These are phyloP conservation scores for Mactra quadrangularis DNA, from an alignment of 1,140 invertebrate species.

Conservation along the genomic window DNA sequence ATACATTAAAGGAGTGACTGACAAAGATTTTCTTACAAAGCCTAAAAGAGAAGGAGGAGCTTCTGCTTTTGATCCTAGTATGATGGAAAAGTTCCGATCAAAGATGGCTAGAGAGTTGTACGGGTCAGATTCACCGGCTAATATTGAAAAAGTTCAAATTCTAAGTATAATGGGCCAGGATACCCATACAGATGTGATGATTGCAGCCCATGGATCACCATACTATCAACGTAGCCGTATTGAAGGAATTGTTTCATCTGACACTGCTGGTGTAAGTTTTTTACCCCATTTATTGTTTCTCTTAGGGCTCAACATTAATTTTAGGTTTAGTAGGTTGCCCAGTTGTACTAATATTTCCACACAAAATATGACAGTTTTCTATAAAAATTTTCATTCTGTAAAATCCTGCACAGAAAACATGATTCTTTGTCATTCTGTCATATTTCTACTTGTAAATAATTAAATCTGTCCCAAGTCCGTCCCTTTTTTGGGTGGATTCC, in stretches of 20 bases:
- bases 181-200: constrained; percentile 90
- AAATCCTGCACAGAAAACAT: no score
- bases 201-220: constrained; percentile 96
- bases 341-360: no score
- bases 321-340: no score
- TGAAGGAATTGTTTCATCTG: constrained; percentile 96
- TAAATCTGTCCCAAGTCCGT: no score
- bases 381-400: no score
- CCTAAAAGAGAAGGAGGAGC: background rate
- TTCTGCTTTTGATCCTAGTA: constrained; percentile 1
- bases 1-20: constrained; percentile 19
- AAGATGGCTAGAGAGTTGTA: constrained; percentile 88
- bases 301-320: no score
- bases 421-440: no score
- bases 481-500: no score
- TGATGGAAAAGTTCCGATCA: constrained; percentile 35
- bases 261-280: constrained; percentile 91
- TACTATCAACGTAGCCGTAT: constrained; percentile 97
- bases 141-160: constrained; percentile 94
- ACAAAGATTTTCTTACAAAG: constrained; percentile 26
- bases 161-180: constrained; percentile 89
- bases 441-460: no score
- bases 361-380: no score
- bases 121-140: background rate
- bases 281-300: no score